Evolutionary conservation across 2,113 vertebrate species (phyloP).

Genomic region (Coregonus clupeaformis): DNA sequence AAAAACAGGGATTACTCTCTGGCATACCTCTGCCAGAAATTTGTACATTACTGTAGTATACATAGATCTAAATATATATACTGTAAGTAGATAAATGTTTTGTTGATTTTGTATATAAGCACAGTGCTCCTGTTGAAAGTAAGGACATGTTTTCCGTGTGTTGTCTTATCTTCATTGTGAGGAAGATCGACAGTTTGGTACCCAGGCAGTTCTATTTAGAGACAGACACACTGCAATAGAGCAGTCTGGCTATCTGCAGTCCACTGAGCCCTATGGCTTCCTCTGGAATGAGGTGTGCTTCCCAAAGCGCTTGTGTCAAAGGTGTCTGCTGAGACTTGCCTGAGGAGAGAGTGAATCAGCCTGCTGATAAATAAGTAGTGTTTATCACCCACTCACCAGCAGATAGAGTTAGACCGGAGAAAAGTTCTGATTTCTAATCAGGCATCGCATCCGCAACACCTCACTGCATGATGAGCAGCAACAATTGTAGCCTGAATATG

Average conservation of each 20-base stretch:
- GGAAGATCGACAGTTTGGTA: neutral
- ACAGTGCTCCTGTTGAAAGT: neutral
- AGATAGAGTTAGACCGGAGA: conserved; percentile 39
- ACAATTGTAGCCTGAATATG: conserved; percentile 32
- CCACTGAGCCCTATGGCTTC: conserved; percentile 7
- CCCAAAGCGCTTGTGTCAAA: conserved; percentile 44
- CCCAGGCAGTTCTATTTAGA: conserved; percentile 45
- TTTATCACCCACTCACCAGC: conserved; percentile 54
- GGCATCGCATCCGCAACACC: conserved; percentile 30
- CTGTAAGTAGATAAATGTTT: neutral
- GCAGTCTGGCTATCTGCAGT: conserved; percentile 18
- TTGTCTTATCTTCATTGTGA: neutral
- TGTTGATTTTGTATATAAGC: neutral
- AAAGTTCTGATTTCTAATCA: conserved; percentile 29
- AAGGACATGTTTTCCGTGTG: conserved; percentile 9
- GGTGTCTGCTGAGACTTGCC: conserved; percentile 36
- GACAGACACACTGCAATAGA: conserved; percentile 30
- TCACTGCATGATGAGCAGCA: conserved; percentile 28
- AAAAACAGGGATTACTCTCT: neutral
- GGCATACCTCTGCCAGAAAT: neutral
- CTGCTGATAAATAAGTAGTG: conserved; percentile 17
- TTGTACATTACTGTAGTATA: neutral
- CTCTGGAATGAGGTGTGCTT: conserved; percentile 48
- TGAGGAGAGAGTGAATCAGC: conserved; percentile 37
- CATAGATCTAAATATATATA: neutral